Base-by-base conservation (phyloP, 2,888 invertebrate species). In the Hirtodrosophila confusa region DNA sequence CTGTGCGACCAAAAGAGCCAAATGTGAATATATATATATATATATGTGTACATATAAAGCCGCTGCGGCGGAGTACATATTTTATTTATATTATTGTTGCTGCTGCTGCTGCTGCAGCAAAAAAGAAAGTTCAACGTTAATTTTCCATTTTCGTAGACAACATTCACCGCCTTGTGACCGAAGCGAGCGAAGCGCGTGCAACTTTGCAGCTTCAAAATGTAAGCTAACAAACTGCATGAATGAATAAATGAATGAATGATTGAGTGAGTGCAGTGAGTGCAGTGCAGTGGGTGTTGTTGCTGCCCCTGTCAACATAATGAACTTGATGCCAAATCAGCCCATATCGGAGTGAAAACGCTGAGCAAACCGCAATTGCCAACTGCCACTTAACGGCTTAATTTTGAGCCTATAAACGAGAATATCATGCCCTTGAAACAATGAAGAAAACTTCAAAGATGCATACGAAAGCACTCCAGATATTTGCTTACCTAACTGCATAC, bases 81-180 rank as follows among this genome's bases (percentile, higher is more conserved):
- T 77, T 86, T 83, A 86, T 82, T 80, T 78, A 80, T 86, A 86
- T 67, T 70, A 76, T 68, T 67, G 75, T 79, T 71, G 68, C 40
- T 55, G 64, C 35, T 58, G 72, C 7, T 44, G 51, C 5, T 56
- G 68, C 56, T 64, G 78, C 72, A 66, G 80, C 84, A 82, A 82
- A 31, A 82, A 83, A 83, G 82, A 83, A 83, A 83, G 82, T 83
- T 83, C 83, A 83, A 80, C 86, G 66, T 80, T 68, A 76, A 78
- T 83, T 83, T 86, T 86, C 84, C 78, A 75, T 83, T 83, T 80
- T 84, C 69, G 79, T 69, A 76, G 75, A 67, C 80, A 78, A 83
- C 82, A 86, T 86, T 83, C 82, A 86, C 82, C 78, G 82, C 69
- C 80, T 76, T 78, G 63, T 71, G 71, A 68, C 63, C 78, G 65